Evolutionary conservation across 2,113 vertebrate genomes (phyloP).

Genomic region (Peromyscus californicus): DNA sequence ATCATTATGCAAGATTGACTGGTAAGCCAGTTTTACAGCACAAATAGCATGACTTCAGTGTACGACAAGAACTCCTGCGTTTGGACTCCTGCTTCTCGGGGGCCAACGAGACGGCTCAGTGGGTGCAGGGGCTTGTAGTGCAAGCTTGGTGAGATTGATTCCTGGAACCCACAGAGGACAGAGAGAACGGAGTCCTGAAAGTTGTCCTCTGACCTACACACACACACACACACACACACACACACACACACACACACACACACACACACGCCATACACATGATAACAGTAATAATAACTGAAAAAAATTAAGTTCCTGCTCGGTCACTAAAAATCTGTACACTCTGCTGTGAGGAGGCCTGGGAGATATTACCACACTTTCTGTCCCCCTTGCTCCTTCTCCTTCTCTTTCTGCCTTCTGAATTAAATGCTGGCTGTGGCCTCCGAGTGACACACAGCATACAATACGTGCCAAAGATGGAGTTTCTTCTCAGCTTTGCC

Average conservation of each 20-base stretch:
- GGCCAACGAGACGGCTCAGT: not conserved
- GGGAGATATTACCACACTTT: no score
- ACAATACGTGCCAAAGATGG: not conserved
- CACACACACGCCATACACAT: not conserved
- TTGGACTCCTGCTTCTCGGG: not conserved
- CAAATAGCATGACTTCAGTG: not conserved
- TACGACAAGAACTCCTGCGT: not conserved
- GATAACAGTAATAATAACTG: not conserved
- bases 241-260: not conserved
- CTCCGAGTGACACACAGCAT: not conserved
- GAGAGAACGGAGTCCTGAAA: not conserved
- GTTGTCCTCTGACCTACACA: not conserved
- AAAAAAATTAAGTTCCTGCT: not conserved
- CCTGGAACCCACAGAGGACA: not conserved
- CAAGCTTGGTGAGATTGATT: not conserved
- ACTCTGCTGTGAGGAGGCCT: not conserved
- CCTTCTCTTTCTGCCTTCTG: not conserved
- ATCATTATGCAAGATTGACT: not conserved
- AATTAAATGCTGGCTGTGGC: not conserved
- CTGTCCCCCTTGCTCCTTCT: not conserved
- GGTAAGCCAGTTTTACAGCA: not conserved
- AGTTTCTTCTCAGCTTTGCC: not conserved
- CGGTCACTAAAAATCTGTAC: not conserved
- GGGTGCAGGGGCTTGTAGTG: accelerated
- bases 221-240: not conserved